Percentiles rank a stretch among this genome's conserved stretches.
These are phyloP conservation scores for Adelosebastes latens DNA, from an alignment of 2,797 vertebrate species.

Conservation along the genomic window DNA sequence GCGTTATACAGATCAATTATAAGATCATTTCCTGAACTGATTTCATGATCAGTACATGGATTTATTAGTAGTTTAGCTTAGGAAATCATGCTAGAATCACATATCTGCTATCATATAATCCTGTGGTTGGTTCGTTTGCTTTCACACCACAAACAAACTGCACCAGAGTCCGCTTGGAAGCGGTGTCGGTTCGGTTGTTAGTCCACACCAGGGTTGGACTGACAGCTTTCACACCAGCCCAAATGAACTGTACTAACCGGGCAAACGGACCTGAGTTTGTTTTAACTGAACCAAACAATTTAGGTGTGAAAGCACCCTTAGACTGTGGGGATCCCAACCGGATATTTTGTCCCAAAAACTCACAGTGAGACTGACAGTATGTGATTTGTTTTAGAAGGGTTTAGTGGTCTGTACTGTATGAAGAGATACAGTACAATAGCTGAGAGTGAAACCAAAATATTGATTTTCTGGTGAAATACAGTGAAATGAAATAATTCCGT, in stretches of 20 bases:
- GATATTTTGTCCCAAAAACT: background rate
- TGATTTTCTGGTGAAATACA: conserved; percentile 26
- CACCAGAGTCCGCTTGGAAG: background rate
- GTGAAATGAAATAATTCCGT: conserved; percentile 36
- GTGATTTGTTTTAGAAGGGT: background rate
- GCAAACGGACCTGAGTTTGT: background rate
- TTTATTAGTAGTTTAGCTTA: too few species aligned
- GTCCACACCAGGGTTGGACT: background rate
- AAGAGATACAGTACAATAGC: background rate
- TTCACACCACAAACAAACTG: too few species aligned
- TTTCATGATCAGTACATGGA: too few species aligned
- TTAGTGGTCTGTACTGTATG: background rate
- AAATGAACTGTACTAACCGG: too few species aligned
- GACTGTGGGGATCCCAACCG: background rate
- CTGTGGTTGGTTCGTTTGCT: too few species aligned
- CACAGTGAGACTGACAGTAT: background rate
- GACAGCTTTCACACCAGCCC: background rate
- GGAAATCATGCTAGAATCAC: too few species aligned
- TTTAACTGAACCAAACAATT: background rate
- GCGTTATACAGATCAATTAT: background rate
- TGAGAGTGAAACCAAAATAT: conserved; percentile 1
- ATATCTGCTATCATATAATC: too few species aligned
- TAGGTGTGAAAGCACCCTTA: background rate
- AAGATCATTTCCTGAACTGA: background rate
- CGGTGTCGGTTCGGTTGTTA: background rate